Percentiles rank a stretch among this genome's conserved stretches.
Evolutionary conservation across 2,797 vertebrate species (phyloP).

Genomic region (Ctenochaetus hawaiiensis): DNA sequence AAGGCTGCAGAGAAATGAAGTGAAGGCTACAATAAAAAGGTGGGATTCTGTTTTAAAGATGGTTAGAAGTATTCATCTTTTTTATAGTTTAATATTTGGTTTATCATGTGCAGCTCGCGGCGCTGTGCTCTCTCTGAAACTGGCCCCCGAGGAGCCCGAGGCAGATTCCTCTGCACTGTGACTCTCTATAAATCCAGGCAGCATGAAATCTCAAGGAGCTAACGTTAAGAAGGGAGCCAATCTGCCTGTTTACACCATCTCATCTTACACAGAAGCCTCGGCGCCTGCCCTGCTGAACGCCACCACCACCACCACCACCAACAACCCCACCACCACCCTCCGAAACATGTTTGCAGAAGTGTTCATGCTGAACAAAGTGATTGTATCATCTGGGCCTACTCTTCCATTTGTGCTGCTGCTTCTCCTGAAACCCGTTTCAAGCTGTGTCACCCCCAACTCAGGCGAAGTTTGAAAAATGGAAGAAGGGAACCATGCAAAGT

Average conservation of each 20-base stretch:
- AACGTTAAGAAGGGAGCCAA: slow-evolving; percentile 70
- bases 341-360: slow-evolving; percentile 77
- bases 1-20: slow-evolving; percentile 3
- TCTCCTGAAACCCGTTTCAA: slow-evolving; percentile 77
- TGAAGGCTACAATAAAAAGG: slow-evolving; percentile 43
- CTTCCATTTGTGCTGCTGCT: slow-evolving; percentile 76
- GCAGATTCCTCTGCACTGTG: slow-evolving; percentile 63
- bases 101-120: slow-evolving; percentile 63
- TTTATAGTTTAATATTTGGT: slow-evolving; percentile 62
- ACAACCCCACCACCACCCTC: background rate
- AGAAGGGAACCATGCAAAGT: slow-evolving; percentile 84
- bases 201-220: slow-evolving; percentile 78
- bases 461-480: slow-evolving; percentile 81
- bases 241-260: slow-evolving; percentile 79
- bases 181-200: slow-evolving; percentile 76
- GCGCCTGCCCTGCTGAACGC: slow-evolving; percentile 53
- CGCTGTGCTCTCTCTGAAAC: slow-evolving; percentile 50
- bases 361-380: slow-evolving; percentile 84
- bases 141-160: slow-evolving; percentile 58
- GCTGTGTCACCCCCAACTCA: slow-evolving; percentile 76
- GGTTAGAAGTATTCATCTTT: slow-evolving; percentile 40
- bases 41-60: slow-evolving; percentile 44
- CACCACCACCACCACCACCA: background rate
- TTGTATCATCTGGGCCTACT: slow-evolving; percentile 81
- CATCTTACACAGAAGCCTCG: slow-evolving; percentile 73